Evolutionary conservation across 2,888 invertebrate genomes (phyloP).

Genomic region (Hypercompe scribonia): DNA sequence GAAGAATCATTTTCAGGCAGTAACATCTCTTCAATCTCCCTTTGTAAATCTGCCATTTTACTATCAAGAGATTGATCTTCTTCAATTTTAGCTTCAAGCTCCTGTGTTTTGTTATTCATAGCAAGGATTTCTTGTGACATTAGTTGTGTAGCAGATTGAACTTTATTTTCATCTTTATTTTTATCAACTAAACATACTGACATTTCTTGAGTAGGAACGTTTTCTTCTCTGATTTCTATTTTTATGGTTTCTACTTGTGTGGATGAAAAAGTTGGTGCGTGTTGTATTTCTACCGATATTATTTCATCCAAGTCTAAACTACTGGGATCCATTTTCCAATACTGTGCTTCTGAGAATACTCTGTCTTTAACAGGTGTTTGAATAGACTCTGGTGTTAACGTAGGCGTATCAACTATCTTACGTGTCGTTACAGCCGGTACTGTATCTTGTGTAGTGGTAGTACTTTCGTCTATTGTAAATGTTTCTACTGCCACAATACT

Average conservation of each 20-base stretch:
- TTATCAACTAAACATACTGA: conserved; percentile 20
- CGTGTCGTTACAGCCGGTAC: conserved; percentile 18
- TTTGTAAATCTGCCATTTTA: conserved; percentile 82
- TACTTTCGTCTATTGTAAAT: conserved; percentile 46
- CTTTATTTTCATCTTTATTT: conserved; percentile 21
- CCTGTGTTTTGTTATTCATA: conserved; percentile 42
- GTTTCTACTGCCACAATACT: conserved; percentile 43
- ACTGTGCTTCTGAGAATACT: conserved; percentile 79
- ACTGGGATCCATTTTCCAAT: conserved; percentile 76
- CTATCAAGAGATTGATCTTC: conserved; percentile 79
- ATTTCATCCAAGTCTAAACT: conserved; percentile 65
- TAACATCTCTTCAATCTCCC: conserved; percentile 83
- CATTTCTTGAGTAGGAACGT: conserved; percentile 16
- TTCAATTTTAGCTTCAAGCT: conserved; percentile 58
- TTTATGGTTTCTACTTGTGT: conserved; percentile 28
- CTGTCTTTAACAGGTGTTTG: conserved; percentile 81
- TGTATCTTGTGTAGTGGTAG: conserved; percentile 54
- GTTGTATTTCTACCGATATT: conserved; percentile 62
- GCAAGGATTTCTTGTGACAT: conserved; percentile 52
- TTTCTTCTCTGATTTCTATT: conserved; percentile 29
- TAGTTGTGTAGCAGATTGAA: conserved; percentile 36
- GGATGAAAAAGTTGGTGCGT: conserved; percentile 33
- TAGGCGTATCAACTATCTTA: conserved; percentile 56
- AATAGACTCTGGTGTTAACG: conserved; percentile 75
- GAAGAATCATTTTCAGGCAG: conserved; percentile 80